Evolutionary conservation across 2,888 invertebrate species (phyloP).

Genomic region (Dynastes tityus): DNA sequence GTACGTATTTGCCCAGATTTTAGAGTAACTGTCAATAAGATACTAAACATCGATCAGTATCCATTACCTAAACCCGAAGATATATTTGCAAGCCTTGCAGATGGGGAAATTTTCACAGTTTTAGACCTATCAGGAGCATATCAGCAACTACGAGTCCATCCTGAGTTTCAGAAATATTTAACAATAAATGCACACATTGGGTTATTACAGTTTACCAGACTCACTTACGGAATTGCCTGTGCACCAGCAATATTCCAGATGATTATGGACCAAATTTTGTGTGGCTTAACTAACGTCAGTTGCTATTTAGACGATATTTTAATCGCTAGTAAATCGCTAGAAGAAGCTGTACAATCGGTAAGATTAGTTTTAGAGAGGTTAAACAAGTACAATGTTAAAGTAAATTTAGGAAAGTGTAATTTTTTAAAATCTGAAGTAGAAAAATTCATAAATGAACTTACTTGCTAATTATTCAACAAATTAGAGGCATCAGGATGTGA

Average conservation of each 20-base stretch:
- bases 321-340: no score
- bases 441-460: no score
- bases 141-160: conserved; percentile 58
- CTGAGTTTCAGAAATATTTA: conserved; percentile 56
- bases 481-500: no score
- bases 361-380: conserved; percentile 46
- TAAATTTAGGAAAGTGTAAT: conserved; percentile 46
- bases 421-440: no score
- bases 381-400: conserved; percentile 38
- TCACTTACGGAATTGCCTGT: conserved; percentile 54
- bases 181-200: conserved; percentile 54
- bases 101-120: conserved; percentile 58
- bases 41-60: conserved; percentile 59
- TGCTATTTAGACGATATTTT: no score
- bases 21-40: conserved; percentile 58
- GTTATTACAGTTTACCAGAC: conserved; percentile 53
- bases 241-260: conserved; percentile 20
- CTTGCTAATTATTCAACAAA: no score
- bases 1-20: conserved; percentile 62
- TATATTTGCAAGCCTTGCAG: conserved; percentile 59
- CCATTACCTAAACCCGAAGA: conserved; percentile 62
- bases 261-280: conserved; percentile 41
- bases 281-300: conserved; percentile 6
- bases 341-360: no score
- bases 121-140: conserved; percentile 56